phyloP scores from a whole-genome alignment of 2,113 vertebrate species.

The Gobius niger region DNA sequence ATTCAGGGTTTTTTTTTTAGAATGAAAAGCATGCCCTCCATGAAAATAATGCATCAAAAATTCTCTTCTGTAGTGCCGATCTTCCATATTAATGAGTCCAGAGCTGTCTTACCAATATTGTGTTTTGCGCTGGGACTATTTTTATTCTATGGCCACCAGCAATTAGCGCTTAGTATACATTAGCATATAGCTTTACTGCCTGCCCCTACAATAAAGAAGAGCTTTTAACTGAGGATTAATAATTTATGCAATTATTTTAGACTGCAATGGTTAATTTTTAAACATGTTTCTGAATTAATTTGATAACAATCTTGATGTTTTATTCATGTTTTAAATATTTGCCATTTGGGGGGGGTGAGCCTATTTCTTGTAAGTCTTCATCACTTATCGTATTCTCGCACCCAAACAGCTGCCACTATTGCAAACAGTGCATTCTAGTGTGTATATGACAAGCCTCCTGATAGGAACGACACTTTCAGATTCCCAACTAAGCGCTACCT shows the following conservation, averaged over 20 bases:
- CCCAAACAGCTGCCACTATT: background rate
- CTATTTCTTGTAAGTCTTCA: background rate
- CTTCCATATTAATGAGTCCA: no score
- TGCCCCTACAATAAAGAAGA: constrained; percentile 20
- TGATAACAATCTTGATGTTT: constrained; percentile 23
- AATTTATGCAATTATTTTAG: constrained; percentile 24
- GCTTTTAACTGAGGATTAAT: constrained; percentile 25
- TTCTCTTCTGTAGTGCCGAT: no score
- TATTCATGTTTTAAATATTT: constrained; percentile 41
- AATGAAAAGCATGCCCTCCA: no score
- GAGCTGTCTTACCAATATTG: background rate
- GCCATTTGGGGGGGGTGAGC: constrained; percentile 5
- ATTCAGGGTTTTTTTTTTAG: no score
- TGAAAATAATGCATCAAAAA: no score
- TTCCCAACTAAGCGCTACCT: constrained; percentile 16
- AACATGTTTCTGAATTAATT: constrained; percentile 23
- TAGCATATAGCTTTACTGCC: background rate
- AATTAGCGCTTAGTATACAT: background rate
- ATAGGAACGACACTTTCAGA: constrained; percentile 7
- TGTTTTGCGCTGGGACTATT: background rate
- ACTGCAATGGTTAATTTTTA: constrained; percentile 21
- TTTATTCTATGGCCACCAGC: background rate
- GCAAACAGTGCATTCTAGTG: background rate
- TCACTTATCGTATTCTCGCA: background rate
- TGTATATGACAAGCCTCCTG: background rate